These are phyloP conservation scores for Orchesella flavescens DNA, from an alignment of 2,888 invertebrate species.

Conservation along the genomic window DNA sequence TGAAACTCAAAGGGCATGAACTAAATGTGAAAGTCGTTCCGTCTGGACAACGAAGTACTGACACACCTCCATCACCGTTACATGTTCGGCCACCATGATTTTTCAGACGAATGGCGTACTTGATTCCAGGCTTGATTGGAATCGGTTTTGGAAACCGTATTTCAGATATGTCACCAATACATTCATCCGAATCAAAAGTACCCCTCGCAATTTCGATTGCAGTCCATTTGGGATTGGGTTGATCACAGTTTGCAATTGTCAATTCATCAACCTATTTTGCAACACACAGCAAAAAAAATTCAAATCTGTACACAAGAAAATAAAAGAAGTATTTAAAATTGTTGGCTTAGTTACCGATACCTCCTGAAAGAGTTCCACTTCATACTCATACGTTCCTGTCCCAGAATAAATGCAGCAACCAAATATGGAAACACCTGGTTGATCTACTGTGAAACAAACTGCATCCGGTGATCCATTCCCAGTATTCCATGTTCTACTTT, in stretches of 20 bases:
- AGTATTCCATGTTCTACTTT: slow-evolving; percentile 95
- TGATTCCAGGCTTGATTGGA: slow-evolving; percentile 83
- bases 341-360: slow-evolving; percentile 55
- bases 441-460: slow-evolving; percentile 93
- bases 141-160: slow-evolving; percentile 92
- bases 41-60: slow-evolving; percentile 92
- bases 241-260: slow-evolving; percentile 71
- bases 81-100: slow-evolving; percentile 94
- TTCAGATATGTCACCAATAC: slow-evolving; percentile 87
- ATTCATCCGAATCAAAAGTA: slow-evolving; percentile 87
- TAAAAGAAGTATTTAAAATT: too few species aligned
- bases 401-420: slow-evolving; percentile 94
- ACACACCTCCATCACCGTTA: slow-evolving; percentile 94
- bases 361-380: slow-evolving; percentile 83
- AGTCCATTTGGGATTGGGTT: slow-evolving; percentile 81
- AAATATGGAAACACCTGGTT: slow-evolving; percentile 88
- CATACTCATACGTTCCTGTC: slow-evolving; percentile 90
- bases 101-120: slow-evolving; percentile 90
- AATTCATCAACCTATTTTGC: slow-evolving; percentile 66
- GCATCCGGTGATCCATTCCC: slow-evolving; percentile 98
- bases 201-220: slow-evolving; percentile 89
- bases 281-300: not conserved
- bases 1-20: slow-evolving; percentile 93
- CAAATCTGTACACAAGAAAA: not conserved
- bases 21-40: slow-evolving; percentile 92